These are phyloP conservation scores for Rutilus rutilus DNA, from an alignment of 2,113 vertebrate species.

Conservation along the genomic window DNA sequence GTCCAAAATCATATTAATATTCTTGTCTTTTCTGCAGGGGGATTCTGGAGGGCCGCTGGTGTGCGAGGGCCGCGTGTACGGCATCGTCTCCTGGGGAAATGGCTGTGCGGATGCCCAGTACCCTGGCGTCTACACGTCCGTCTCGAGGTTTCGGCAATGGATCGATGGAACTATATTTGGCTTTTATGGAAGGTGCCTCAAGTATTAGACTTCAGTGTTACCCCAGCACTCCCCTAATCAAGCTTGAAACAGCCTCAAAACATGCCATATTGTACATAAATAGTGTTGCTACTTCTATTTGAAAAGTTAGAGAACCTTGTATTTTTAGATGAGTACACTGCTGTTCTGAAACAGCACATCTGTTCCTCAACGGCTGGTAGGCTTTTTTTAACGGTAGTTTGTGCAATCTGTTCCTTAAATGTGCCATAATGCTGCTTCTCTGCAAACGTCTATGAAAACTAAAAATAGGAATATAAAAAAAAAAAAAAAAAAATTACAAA, in stretches of 20 bases:
- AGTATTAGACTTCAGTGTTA: slow-evolving; percentile 50
- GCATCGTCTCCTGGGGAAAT: slow-evolving; percentile 83
- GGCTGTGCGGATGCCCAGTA: slow-evolving; percentile 76
- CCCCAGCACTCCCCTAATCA: slow-evolving; percentile 4
- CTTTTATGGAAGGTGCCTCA: slow-evolving; percentile 69
- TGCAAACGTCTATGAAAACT: neutral
- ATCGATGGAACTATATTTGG: slow-evolving; percentile 78
- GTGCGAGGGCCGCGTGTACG: slow-evolving; percentile 80
- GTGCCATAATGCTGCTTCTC: slow-evolving; percentile 64
- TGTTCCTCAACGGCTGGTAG: slow-evolving; percentile 11
- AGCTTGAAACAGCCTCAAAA: slow-evolving; percentile 47
- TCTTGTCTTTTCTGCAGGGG: slow-evolving; percentile 66
- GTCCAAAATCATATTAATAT: neutral
- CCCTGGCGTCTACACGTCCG: slow-evolving; percentile 81
- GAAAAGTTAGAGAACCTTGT: neutral
- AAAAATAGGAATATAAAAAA: neutral
- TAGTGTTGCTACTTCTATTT: slow-evolving; percentile 23
- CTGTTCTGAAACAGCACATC: slow-evolving; percentile 29
- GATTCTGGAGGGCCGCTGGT: slow-evolving; percentile 84
- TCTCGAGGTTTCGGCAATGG: slow-evolving; percentile 80
- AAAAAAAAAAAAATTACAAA: neutral
- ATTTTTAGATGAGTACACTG: slow-evolving; percentile 1
- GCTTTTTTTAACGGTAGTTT: slow-evolving; percentile 9
- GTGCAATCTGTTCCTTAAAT: slow-evolving; percentile 5
- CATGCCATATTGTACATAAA: slow-evolving; percentile 40